Conservation (phyloP, 2,113 vertebrate genomes). For the Carassius gibelio region DNA sequence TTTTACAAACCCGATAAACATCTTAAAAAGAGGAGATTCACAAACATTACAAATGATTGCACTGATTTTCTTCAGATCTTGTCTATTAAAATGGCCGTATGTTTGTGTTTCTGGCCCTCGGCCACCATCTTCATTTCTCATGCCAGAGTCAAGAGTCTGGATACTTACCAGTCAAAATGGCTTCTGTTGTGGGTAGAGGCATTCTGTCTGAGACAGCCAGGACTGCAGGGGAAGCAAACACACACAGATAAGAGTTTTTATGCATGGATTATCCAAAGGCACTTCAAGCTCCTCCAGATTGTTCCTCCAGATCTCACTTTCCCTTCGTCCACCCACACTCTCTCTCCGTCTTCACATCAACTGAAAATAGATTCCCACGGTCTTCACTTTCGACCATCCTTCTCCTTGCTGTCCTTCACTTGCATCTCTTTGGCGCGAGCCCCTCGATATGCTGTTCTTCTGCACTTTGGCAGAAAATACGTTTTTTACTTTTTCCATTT, state of each 20-base stretch:
- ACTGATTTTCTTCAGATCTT: slow-evolving; percentile 18
- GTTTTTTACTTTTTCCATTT: neutral
- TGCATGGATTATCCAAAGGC: slow-evolving; percentile 16
- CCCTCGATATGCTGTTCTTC: neutral
- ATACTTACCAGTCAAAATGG: slow-evolving; percentile 82
- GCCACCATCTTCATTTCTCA: slow-evolving; percentile 47
- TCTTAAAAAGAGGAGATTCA: neutral
- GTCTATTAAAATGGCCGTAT: slow-evolving; percentile 15
- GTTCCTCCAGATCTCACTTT: slow-evolving; percentile 18
- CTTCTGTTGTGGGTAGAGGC: slow-evolving; percentile 72
- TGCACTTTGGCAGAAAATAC: neutral
- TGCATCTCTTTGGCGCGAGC: neutral
- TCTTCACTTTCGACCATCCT: neutral
- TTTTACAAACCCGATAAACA: neutral
- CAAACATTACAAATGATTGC: neutral
- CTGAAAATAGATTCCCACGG: slow-evolving; percentile 18
- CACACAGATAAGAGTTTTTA: slow-evolving; percentile 36
- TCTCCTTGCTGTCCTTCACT: neutral
- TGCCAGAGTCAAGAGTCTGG: slow-evolving; percentile 47
- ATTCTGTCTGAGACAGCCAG: slow-evolving; percentile 78
- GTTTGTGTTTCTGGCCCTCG: slow-evolving; percentile 39
- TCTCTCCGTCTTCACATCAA: neutral
- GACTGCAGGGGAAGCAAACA: slow-evolving; percentile 61
- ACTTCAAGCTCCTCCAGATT: slow-evolving; percentile 13
- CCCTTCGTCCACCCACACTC: neutral